phyloP scores from a whole-genome alignment of 2,113 vertebrate genomes.

The Esox niger region DNA sequence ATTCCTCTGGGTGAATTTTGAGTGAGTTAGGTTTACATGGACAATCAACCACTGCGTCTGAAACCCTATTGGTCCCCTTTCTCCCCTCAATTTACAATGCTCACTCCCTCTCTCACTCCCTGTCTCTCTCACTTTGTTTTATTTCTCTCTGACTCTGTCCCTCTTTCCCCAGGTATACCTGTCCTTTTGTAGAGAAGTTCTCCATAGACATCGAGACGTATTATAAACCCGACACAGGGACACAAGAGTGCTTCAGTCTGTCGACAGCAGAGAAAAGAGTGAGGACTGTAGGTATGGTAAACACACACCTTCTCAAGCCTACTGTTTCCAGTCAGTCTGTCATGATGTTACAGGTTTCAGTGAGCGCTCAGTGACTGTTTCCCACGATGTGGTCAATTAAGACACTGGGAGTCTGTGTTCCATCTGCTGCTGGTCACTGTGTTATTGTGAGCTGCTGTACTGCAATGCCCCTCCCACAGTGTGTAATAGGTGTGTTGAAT shows the following conservation, averaged over 20 bases:
- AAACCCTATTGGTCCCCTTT: no score
- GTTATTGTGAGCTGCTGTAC: no score
- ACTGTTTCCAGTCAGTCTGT: no score
- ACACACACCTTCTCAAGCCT: neutral
- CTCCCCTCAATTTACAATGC: no score
- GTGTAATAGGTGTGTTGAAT: conserved; percentile 16
- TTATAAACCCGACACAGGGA: conserved; percentile 91
- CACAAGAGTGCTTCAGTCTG: conserved; percentile 88
- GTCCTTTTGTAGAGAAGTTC: conserved; percentile 99
- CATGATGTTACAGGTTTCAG: no score
- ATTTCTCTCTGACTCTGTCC: neutral
- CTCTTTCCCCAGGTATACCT: conserved; percentile 83
- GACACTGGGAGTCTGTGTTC: no score
- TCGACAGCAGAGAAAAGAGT: conserved; percentile 88
- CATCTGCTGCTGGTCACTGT: no score
- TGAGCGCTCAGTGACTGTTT: no score
- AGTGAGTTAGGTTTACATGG: no score
- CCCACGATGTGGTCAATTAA: neutral
- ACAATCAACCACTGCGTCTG: no score
- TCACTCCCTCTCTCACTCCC: neutral
- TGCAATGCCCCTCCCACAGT: conserved; percentile 4
- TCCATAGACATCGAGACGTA: conserved; percentile 98
- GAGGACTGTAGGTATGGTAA: conserved; percentile 63
- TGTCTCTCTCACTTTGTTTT: neutral
- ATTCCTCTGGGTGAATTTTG: no score